A percentile compares a stretch with the other conserved stretches of the same genome.
These are phyloP conservation scores for Ptilorrhoa leucosticta DNA, from an alignment of 2,113 vertebrate species.

Conservation along the genomic window DNA sequence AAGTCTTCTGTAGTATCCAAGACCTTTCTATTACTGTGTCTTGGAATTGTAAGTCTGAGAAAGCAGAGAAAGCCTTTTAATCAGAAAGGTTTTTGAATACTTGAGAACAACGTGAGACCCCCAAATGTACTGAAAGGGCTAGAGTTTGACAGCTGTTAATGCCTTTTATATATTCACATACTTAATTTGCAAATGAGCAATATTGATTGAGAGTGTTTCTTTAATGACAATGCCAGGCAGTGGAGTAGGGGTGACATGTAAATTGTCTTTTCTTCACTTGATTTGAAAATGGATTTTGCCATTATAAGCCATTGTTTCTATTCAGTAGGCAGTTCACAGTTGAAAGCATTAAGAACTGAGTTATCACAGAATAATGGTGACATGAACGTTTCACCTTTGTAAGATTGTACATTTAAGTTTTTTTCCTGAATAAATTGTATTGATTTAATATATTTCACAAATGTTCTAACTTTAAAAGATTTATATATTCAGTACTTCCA, in stretches of 20 bases:
- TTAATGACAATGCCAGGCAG: neutral
- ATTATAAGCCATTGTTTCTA: constrained; percentile 41
- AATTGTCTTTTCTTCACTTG: constrained; percentile 32
- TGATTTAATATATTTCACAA: constrained; percentile 8
- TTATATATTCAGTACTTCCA: neutral
- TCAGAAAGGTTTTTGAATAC: neutral
- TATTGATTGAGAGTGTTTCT: constrained; percentile 4
- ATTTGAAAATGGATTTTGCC: constrained; percentile 51
- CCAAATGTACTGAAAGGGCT: neutral
- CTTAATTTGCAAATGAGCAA: neutral
- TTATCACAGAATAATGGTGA: constrained; percentile 20
- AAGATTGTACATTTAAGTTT: neutral
- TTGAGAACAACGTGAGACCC: neutral
- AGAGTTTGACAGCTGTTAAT: neutral
- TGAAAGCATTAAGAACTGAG: constrained; percentile 39
- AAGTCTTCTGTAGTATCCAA: neutral
- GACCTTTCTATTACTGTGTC: neutral
- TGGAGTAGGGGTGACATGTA: neutral
- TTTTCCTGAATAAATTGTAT: constrained; percentile 15
- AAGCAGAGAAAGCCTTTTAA: neutral
- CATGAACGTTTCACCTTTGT: constrained; percentile 39
- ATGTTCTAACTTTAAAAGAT: neutral
- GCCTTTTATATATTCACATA: constrained; percentile 3
- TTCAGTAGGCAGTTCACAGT: constrained; percentile 35
- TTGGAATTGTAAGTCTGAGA: neutral